Percentiles rank a stretch among this genome's conserved stretches.
These are phyloP conservation scores for Helogale parvula DNA, from an alignment of 2,113 vertebrate genomes.

Conservation along the genomic window DNA sequence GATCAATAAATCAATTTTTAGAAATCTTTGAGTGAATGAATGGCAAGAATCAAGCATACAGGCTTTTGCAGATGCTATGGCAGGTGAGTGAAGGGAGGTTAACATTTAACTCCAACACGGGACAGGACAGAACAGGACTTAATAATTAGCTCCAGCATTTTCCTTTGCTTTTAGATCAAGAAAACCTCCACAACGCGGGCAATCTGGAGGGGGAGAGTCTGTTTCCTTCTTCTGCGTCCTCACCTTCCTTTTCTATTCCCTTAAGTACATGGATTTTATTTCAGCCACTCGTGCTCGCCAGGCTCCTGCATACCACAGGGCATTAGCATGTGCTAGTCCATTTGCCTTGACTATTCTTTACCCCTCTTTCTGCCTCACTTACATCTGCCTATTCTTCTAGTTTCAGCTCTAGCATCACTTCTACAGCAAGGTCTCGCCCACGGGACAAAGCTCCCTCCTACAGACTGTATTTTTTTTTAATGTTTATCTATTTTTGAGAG, in stretches of 20 bases:
- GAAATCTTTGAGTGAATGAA: background rate
- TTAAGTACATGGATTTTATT: background rate
- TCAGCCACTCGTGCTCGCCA: background rate
- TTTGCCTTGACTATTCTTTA: background rate
- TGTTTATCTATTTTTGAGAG: no score
- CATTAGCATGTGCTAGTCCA: background rate
- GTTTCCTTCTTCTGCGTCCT: background rate
- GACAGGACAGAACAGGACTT: background rate
- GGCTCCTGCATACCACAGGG: background rate
- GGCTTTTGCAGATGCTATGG: background rate
- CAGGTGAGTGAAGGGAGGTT: background rate
- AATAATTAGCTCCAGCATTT: background rate
- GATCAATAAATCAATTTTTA: background rate
- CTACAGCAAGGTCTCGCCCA: background rate
- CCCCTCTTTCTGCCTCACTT: background rate
- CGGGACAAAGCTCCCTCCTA: background rate
- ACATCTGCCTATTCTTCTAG: background rate
- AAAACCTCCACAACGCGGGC: background rate
- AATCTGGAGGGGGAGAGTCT: background rate
- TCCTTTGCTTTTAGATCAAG: background rate
- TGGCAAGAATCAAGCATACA: background rate
- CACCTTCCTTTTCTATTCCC: background rate
- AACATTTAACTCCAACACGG: background rate
- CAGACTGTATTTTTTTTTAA: background rate
- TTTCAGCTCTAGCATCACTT: background rate